Conservation (phyloP, 2,888 invertebrate genomes). For the Coelogynopora nodosa region DNA sequence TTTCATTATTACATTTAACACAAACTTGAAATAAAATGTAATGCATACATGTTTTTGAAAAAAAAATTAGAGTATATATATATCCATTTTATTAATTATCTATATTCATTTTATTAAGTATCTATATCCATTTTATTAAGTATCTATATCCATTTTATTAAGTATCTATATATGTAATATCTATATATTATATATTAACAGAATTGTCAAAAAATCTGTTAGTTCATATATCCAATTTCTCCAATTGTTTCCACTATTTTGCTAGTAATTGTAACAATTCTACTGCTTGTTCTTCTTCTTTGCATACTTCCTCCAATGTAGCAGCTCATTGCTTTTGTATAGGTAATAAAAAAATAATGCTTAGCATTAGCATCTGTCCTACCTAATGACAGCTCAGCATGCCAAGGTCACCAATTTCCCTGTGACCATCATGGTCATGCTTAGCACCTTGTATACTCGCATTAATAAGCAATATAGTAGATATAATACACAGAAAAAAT, state of each 20-base stretch:
- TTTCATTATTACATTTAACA: too few species aligned
- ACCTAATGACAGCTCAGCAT: too few species aligned
- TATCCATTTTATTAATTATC: too few species aligned
- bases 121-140: too few species aligned
- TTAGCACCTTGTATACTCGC: not conserved
- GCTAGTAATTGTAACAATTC: not conserved
- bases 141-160: too few species aligned
- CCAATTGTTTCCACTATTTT: constrained; percentile 1
- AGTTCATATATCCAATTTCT: not conserved
- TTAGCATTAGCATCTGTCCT: too few species aligned
- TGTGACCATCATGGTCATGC: not conserved
- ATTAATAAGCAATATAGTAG: constrained; percentile 1
- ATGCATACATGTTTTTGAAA: too few species aligned
- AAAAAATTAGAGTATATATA: too few species aligned
- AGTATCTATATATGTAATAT: not conserved
- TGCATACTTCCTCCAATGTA: not conserved
- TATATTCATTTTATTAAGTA: too few species aligned
- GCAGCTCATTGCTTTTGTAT: constrained; percentile 3
- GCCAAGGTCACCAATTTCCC: not conserved
- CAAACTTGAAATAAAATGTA: too few species aligned
- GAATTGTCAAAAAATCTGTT: not conserved
- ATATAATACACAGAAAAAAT: not conserved
- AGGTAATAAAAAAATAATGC: too few species aligned
- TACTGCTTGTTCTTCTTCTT: constrained; percentile 13
- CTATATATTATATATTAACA: not conserved